Percentiles rank a stretch among this genome's conserved stretches.
Evolutionary conservation across 2,113 vertebrate genomes (phyloP).

Genomic region (Eulemur macaco): DNA sequence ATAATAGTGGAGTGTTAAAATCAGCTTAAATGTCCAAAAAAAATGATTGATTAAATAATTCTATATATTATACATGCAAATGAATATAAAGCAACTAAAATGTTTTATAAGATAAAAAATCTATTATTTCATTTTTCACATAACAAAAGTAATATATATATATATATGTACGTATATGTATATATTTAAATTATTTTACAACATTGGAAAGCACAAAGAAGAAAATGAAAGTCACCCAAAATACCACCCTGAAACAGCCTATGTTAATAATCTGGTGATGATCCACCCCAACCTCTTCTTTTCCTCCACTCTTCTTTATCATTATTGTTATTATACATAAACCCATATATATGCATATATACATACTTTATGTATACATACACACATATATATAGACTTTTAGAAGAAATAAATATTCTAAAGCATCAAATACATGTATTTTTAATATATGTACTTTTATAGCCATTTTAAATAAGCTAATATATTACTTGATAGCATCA

Average conservation of each 20-base stretch:
- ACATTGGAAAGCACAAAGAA: neutral
- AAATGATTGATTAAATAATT: neutral
- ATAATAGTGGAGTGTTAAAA: neutral
- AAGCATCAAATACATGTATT: neutral
- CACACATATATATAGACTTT: neutral
- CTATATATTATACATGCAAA: neutral
- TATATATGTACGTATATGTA: neutral
- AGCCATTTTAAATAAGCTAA: neutral
- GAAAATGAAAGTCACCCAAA: neutral
- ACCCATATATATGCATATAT: neutral
- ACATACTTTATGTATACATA: neutral
- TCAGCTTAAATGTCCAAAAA: neutral
- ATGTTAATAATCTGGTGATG: neutral
- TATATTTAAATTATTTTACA: neutral
- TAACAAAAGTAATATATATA: neutral
- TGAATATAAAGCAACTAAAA: neutral
- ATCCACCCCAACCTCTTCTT: neutral
- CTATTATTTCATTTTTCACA: neutral
- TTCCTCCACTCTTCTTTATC: neutral
- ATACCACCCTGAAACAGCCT: neutral
- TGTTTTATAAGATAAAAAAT: neutral
- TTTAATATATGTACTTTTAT: neutral
- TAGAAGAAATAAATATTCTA: neutral
- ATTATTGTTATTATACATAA: neutral
- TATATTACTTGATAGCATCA: neutral